phyloP scores from a whole-genome alignment of 2,797 vertebrate species.

The Pseudomugil gertrudae region DNA sequence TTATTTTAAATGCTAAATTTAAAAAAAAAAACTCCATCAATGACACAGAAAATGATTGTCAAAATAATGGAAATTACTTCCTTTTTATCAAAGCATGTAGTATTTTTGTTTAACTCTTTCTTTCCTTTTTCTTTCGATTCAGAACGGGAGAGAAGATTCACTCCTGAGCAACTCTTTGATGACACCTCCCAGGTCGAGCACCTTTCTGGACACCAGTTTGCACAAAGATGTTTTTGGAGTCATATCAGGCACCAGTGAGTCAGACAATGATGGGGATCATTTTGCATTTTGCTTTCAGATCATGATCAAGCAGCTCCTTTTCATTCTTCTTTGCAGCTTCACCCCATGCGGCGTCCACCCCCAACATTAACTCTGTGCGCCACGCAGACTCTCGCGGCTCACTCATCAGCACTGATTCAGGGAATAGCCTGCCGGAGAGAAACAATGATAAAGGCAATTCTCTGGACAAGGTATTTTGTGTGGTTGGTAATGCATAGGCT shows the following conservation, averaged over 20 bases:
- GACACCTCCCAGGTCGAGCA: slow-evolving; percentile 90
- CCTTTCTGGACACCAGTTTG: slow-evolving; percentile 87
- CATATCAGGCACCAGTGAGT: slow-evolving; percentile 94
- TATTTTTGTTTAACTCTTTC: not conserved
- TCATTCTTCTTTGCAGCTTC: slow-evolving; percentile 81
- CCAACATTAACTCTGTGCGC: slow-evolving; percentile 90
- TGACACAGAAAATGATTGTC: not conserved
- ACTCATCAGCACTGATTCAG: slow-evolving; percentile 94
- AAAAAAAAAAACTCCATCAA: too few relatives aligned
- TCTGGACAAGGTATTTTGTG: slow-evolving; percentile 89
- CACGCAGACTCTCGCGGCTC: slow-evolving; percentile 93
- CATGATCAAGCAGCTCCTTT: not conserved
- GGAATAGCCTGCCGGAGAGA: slow-evolving; percentile 90
- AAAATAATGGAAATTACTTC: not conserved
- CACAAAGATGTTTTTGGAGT: slow-evolving; percentile 96
- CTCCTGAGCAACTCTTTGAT: slow-evolving; percentile 81
- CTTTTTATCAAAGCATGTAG: not conserved
- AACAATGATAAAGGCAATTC: slow-evolving; percentile 91
- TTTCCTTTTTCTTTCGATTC: slow-evolving; percentile 37
- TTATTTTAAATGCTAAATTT: too few relatives aligned
- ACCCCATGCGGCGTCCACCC: slow-evolving; percentile 90
- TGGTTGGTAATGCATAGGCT: slow-evolving; percentile 1
- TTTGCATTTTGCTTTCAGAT: not conserved
- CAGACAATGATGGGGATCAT: not conserved
- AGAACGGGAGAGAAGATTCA: slow-evolving; percentile 90